Base-by-base conservation (phyloP, 1,140 invertebrate species). In the Nasonia longicornis region DNA sequence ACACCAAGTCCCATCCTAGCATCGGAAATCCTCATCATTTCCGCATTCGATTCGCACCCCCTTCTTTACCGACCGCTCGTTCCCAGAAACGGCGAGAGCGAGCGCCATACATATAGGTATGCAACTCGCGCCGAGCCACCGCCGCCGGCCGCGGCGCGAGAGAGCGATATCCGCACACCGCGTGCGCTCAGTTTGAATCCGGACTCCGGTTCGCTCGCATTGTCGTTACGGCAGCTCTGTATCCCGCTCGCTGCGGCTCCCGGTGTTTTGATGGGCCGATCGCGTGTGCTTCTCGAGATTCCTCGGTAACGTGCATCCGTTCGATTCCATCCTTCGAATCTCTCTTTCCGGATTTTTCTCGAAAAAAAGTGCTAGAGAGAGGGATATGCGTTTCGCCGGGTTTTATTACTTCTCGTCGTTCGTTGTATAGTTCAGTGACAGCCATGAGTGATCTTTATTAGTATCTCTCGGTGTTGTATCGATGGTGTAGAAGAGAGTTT, bases 171-270 rank as follows among this genome's bases (percentile, higher is more conserved):
- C 16, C 31, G 2, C 71, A 69, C 71, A 69, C 71, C 31, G 58
- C 70, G 29, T 77, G 75, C 20, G 83, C 83, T 89, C 87, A 90
- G 89, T 90, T 86, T 84, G 85, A 87, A 88, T 87, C 88, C 84
- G 86, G 84, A 87, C 87, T 84, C 83, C 85, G 85, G 82, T 83
- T 84, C 82, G 86, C 69, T 71, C 66, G 80, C 52, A 45, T 79
- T 72, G 79, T 20, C 52, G 52, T 45, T 31, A n/a, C 26, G 72
- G 38, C 35, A 82, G 83, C 82, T 80, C 83, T 79, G 70, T 73
- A 85, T 76, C 72, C 16, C 52, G 80, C 72, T 76, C 81, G 69
- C 26, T 2, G 29, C 64, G 8, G 22, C 22, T 67, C 64, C 7
- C 64, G n/a, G 63, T 48, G 4, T 70, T 75, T 74, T 67, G 76